phyloP scores from a whole-genome alignment of 2,888 invertebrate species.

The Tuta absoluta region DNA sequence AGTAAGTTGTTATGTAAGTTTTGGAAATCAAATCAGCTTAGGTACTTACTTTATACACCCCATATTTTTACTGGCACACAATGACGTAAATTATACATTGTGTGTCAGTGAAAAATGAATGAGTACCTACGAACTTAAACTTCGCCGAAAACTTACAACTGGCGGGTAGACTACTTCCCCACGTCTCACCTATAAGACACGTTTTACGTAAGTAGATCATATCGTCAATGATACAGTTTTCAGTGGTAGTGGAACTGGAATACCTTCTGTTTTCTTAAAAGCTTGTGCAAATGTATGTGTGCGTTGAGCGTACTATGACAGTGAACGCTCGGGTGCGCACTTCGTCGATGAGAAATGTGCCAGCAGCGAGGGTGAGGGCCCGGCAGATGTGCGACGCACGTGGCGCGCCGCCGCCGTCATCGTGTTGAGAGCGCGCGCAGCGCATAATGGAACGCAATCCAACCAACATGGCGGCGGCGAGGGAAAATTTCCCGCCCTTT shows the following conservation, averaged over 20 bases:
- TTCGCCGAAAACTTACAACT: no score
- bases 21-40: no score
- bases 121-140: no score
- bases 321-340: constrained; percentile 22
- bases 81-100: no score
- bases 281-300: constrained; percentile 1
- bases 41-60: no score
- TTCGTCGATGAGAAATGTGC: constrained; percentile 41
- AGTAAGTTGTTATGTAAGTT: no score
- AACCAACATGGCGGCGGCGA: constrained; percentile 64
- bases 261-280: constrained; percentile 5
- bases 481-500: constrained; percentile 74
- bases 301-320: constrained; percentile 14
- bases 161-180: no score
- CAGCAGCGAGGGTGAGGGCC: constrained; percentile 52
- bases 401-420: constrained; percentile 42
- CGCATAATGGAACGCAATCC: constrained; percentile 72
- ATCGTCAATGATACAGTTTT: no score
- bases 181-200: no score
- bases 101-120: no score
- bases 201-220: no score
- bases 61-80: no score
- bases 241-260: not conserved
- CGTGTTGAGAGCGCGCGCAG: constrained; percentile 49
- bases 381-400: constrained; percentile 70